Conservation (phyloP, 2,113 vertebrate genomes). For the Sciurus niger region DNA sequence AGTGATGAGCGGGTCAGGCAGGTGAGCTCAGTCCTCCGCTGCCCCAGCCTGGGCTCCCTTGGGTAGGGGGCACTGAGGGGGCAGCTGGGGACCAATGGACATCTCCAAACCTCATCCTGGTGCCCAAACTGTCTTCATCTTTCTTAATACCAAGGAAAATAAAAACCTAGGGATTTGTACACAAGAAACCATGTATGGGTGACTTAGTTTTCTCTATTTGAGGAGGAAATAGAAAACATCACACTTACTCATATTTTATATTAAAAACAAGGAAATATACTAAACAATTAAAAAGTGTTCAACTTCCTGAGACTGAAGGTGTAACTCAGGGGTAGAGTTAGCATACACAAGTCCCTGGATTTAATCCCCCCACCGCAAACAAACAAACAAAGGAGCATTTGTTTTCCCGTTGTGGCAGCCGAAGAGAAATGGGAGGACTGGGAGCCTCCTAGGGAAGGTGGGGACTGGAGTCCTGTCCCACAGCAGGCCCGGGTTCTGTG, state of each 20-base stretch:
- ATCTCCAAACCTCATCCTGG: not conserved
- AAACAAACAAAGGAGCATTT: not conserved
- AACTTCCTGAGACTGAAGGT: not conserved
- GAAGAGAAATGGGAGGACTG: not conserved
- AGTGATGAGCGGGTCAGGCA: not conserved
- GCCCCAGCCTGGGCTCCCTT: not conserved
- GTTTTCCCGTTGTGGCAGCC: conserved; percentile 30
- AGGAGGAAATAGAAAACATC: conserved; percentile 62
- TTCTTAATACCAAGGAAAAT: conserved; percentile 45
- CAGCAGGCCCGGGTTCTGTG: not conserved
- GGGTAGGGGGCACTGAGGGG: not conserved
- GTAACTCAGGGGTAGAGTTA: not conserved
- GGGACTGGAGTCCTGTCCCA: not conserved
- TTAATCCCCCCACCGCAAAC: not conserved
- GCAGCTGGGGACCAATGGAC: not conserved
- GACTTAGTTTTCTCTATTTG: conserved; percentile 58
- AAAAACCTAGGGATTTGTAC: conserved; percentile 50
- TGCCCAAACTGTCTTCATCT: not conserved
- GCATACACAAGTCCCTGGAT: not conserved
- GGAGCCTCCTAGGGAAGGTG: not conserved
- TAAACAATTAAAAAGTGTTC: conserved; percentile 63
- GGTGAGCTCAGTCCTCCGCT: not conserved
- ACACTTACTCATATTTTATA: not conserved
- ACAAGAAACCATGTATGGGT: not conserved
- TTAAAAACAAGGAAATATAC: conserved; percentile 48